Evolutionary conservation across 2,113 vertebrate genomes (phyloP).

Genomic region (Tenebrosternarchus preto): DNA sequence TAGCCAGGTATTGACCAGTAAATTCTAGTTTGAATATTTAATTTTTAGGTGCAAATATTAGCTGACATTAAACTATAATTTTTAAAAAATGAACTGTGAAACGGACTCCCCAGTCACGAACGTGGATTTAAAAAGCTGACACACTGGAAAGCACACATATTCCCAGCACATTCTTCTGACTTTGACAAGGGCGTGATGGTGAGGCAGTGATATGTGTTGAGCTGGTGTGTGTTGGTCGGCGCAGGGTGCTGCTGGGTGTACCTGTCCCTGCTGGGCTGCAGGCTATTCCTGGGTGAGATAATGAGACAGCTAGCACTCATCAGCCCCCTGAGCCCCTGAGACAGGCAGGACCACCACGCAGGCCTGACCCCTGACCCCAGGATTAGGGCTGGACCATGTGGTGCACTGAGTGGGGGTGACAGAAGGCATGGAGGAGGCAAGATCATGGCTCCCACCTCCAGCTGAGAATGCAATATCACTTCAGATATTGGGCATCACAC

Average conservation of each 20-base stretch:
- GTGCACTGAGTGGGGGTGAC: conserved; percentile 66
- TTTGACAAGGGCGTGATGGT: not conserved
- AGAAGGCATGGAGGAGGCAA: conserved; percentile 3
- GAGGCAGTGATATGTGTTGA: not conserved
- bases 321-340: conserved; percentile 68
- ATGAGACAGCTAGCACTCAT: conserved; percentile 70
- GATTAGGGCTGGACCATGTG: conserved; percentile 72
- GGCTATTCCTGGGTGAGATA: conserved; percentile 61
- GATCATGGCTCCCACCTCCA: not conserved
- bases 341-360: conserved; percentile 42
- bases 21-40: not conserved
- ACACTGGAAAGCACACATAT: not conserved
- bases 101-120: not conserved
- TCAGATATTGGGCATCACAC: conserved; percentile 6
- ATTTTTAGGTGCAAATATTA: not conserved
- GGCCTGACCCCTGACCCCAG: conserved; percentile 70
- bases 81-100: no score
- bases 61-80: not conserved
- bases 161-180: not conserved
- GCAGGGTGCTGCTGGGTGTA: conserved; percentile 34
- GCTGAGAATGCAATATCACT: not conserved
- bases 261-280: conserved; percentile 58
- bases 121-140: not conserved
- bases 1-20: not conserved
- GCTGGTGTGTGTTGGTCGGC: not conserved